Conservation (phyloP, 1,140 invertebrate species). For the Bradynema listronoti region DNA sequence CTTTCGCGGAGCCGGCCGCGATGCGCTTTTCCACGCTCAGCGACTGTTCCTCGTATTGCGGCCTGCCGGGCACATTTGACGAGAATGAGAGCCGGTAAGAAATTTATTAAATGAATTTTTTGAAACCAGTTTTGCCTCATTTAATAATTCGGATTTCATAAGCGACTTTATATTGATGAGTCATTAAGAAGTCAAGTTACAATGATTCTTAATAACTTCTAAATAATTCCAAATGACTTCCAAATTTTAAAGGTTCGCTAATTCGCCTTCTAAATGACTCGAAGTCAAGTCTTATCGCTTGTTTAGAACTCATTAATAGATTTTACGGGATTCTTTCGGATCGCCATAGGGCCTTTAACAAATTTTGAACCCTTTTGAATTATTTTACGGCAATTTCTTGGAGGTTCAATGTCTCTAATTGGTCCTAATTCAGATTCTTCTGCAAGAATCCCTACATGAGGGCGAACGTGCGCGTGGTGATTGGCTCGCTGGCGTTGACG, state of each 20-base stretch:
- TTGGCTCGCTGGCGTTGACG: slow-evolving; percentile 38
- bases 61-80: slow-evolving; percentile 23
- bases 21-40: slow-evolving; percentile 35
- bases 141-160: background rate
- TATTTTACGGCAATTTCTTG: too few species aligned
- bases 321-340: background rate
- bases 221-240: background rate
- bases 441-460: slow-evolving; percentile 34
- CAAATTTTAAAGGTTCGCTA: background rate
- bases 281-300: background rate
- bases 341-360: too few species aligned
- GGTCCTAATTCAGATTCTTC: slow-evolving; percentile 30
- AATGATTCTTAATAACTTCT: background rate
- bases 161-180: background rate
- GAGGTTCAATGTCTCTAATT: too few species aligned
- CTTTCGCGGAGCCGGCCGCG: background rate
- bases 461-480: slow-evolving; percentile 42
- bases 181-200: background rate
- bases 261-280: too few species aligned
- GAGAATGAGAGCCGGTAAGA: slow-evolving; percentile 27
- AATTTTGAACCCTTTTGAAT: background rate
- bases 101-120: slow-evolving; percentile 4
- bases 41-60: slow-evolving; percentile 33
- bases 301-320: background rate
- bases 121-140: background rate